Base-by-base conservation (phyloP, 92 coral and sea anemone genomes). In the Actinernus sp. region DNA sequence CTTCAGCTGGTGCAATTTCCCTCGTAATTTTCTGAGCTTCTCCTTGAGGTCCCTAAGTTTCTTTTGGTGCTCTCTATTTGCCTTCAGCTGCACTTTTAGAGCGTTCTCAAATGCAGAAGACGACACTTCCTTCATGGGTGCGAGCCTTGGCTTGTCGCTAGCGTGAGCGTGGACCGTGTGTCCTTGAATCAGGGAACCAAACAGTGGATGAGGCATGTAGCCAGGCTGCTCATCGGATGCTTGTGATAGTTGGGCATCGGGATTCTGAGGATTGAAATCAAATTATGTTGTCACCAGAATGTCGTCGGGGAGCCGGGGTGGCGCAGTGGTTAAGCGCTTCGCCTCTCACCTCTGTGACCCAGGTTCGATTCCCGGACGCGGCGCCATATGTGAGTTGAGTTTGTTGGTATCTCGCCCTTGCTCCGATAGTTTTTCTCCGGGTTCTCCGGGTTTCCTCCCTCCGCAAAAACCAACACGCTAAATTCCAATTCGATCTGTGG, bases 81-180 rank as follows among this genome's bases (percentile, higher is more conserved):
- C 99, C 41, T 87, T 69, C 32, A 68, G 30, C 55, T 91, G 97
- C n/a, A 84, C 97, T 61, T 84, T 63, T 7, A 85, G 31, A 0
- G 98, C 85, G 44, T 77, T 86, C 24, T 75, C 81, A 34, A 82
- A 69, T 0, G 99, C 86, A 3, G 82, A 34, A n/a, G 61, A 67
- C 2, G 82, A 73, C 11, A 52, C 72, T 16, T 65, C 64, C 12
- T 68, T 59, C 16, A 65, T 55, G 23, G 55, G 68, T 14, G 88
- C 76, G 22, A 76, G 58, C 55, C 68, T 66, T 6, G 99, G 99
- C 37, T 91, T 95, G 80, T 95, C 99, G 57, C 99, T 95, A 8
- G 97, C 97, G 54, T 95, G 99, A 17, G 88, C 99, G 43, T 84
- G 94, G 34, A 95, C 89, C 4, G 99, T 95, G 53, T 95, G 91